phyloP scores from a whole-genome alignment of 2,797 vertebrate genomes.

The Calcarius lapponicus region DNA sequence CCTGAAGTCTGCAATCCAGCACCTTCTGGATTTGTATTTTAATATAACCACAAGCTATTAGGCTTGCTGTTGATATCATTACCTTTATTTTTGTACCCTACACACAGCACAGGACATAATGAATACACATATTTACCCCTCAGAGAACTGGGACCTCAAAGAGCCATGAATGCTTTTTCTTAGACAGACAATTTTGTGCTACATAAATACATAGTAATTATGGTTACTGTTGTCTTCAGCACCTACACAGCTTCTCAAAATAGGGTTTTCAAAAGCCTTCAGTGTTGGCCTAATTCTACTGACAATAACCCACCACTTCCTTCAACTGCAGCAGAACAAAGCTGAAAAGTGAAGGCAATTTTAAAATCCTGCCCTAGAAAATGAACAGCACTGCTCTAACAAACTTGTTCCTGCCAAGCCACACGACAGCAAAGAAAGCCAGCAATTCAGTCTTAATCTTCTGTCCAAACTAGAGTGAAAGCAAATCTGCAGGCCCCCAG shows the following conservation, averaged over 20 bases:
- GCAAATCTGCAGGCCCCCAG: not conserved
- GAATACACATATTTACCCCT: not conserved
- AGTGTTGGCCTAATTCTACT: not conserved
- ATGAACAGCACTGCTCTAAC: not conserved
- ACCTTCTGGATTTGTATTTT: not conserved
- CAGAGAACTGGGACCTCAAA: not conserved
- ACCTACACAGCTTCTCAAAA: not conserved
- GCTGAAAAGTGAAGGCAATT: not conserved
- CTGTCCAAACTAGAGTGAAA: not conserved
- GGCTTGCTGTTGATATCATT: not conserved
- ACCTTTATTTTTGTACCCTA: not conserved
- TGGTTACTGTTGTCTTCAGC: not conserved
- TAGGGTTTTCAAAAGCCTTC: not conserved
- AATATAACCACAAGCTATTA: not conserved
- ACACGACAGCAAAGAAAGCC: accelerated
- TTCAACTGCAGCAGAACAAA: not conserved
- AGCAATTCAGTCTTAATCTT: not conserved
- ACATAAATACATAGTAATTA: not conserved
- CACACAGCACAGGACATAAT: not conserved
- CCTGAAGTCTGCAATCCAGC: not conserved
- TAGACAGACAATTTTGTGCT: not conserved
- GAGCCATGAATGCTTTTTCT: not conserved
- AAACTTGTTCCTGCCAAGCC: not conserved
- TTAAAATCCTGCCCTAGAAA: not conserved
- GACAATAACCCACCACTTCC: not conserved